phyloP scores from a whole-genome alignment of 2,797 vertebrate genomes.

The Gymnopithys bicolor region DNA sequence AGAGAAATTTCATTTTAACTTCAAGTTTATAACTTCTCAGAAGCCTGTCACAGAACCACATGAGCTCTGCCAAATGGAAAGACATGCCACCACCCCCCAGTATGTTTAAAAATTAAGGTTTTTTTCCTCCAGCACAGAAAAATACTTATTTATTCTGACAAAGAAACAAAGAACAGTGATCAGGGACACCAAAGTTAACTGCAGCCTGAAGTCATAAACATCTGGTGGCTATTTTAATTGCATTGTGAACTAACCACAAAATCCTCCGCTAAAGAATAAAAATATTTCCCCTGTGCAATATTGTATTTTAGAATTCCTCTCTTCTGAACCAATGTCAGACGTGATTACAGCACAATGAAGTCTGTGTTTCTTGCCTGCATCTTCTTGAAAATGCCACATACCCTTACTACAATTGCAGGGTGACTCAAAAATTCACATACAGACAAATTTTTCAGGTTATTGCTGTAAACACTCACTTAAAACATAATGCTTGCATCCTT shows the following conservation, averaged over 20 bases:
- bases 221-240: conserved; percentile 72
- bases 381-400: background rate
- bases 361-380: conserved; percentile 16
- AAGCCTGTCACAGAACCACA: background rate
- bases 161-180: background rate
- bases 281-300: conserved; percentile 56
- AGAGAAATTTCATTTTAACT: conserved; percentile 17
- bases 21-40: background rate
- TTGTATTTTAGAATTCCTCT: conserved; percentile 59
- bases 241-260: conserved; percentile 60
- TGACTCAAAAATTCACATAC: background rate
- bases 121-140: conserved; percentile 1
- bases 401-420: background rate
- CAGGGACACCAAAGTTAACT: conserved; percentile 40
- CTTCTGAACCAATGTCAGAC: conserved; percentile 51
- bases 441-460: background rate
- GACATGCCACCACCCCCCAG: background rate
- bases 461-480: background rate
- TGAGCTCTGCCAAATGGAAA: background rate
- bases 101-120: background rate
- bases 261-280: conserved; percentile 25
- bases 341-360: conserved; percentile 19
- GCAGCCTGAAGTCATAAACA: conserved; percentile 69
- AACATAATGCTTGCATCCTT: background rate
- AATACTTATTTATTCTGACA: conserved; percentile 42